A percentile compares a stretch with the other conserved stretches of the same genome.
phyloP scores from a whole-genome alignment of 2,888 invertebrate genomes.

The Leptinotarsa tumamoca region DNA sequence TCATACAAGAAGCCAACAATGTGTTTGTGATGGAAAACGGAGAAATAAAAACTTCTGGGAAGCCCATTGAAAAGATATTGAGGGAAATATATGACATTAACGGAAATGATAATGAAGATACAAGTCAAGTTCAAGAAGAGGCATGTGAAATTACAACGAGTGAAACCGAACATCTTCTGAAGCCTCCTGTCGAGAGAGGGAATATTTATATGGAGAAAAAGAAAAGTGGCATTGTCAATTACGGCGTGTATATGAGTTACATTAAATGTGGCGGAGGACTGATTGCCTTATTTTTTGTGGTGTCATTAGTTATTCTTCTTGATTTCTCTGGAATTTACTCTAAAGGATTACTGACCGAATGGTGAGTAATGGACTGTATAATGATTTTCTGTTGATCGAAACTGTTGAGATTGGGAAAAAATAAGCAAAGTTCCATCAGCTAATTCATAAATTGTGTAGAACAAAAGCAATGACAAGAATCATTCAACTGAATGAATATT shows the following conservation, averaged over 20 bases:
- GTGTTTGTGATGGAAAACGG: constrained; percentile 49
- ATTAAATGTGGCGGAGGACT: constrained; percentile 51
- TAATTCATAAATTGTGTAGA: too few relatives aligned
- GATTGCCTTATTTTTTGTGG: constrained; percentile 33
- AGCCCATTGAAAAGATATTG: constrained; percentile 27
- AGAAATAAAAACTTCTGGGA: constrained; percentile 33
- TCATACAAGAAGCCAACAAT: constrained; percentile 51
- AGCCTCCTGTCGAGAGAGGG: not conserved
- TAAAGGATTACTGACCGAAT: constrained; percentile 45
- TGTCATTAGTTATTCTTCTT: constrained; percentile 39
- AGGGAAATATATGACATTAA: constrained; percentile 23
- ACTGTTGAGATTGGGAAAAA: too few relatives aligned
- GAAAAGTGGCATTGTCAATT: constrained; percentile 52
- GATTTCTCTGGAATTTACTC: constrained; percentile 49
- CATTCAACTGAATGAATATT: too few relatives aligned
- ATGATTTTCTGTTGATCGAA: too few relatives aligned
- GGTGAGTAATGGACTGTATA: constrained; percentile 14
- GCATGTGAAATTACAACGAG: not conserved
- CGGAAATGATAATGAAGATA: not conserved
- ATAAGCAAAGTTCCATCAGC: too few relatives aligned
- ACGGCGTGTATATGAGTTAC: constrained; percentile 52
- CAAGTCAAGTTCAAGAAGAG: not conserved
- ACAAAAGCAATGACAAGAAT: too few relatives aligned
- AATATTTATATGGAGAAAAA: constrained; percentile 54
- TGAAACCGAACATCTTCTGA: not conserved